Conservation (phyloP, 2,113 vertebrate genomes). For the Oreochromis niloticus region DNA sequence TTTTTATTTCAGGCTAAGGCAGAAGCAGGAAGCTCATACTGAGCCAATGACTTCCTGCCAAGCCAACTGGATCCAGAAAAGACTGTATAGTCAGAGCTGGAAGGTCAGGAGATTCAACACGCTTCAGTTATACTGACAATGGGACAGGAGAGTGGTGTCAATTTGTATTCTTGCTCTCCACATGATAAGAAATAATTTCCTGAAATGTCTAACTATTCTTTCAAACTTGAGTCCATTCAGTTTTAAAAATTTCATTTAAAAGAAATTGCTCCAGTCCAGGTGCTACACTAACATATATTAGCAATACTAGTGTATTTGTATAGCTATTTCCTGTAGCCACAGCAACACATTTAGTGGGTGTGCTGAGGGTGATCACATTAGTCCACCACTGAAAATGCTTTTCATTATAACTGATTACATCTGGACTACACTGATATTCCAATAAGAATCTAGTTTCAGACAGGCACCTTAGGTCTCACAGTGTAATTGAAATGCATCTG, state of each 20-base stretch:
- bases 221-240: not conserved
- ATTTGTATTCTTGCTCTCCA: not conserved
- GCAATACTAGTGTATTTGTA: not conserved
- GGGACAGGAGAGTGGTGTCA: not conserved
- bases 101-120: not conserved
- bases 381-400: not conserved
- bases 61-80: conserved; percentile 66
- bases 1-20: conserved; percentile 42
- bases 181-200: not conserved
- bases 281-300: not conserved
- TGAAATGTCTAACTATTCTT: not conserved
- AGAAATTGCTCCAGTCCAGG: not conserved
- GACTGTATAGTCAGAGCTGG: not conserved
- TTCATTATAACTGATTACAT: not conserved
- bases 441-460: not conserved
- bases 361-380: not conserved
- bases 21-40: conserved; percentile 81
- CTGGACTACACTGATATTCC: not conserved
- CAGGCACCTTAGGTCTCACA: not conserved
- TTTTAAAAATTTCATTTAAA: not conserved
- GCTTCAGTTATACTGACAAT: not conserved
- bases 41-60: conserved; percentile 85
- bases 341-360: not conserved
- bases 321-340: not conserved
- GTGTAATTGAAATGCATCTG: not conserved